Evolutionary conservation across 2,888 invertebrate species (phyloP).

Genomic region (Apodemia hepburni): DNA sequence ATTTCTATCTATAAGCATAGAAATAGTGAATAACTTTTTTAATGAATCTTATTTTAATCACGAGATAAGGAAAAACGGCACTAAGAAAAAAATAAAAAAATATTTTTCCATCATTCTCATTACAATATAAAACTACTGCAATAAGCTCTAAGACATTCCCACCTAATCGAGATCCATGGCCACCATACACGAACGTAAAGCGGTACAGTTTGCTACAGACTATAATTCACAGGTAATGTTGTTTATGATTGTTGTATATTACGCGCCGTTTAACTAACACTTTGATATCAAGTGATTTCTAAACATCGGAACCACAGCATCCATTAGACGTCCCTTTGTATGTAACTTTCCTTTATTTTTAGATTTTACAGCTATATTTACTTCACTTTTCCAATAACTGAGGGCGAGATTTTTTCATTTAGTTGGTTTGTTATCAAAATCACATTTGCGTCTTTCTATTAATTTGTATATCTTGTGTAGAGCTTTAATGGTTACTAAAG

Average conservation of each 20-base stretch:
- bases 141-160: neutral
- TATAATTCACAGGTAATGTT: conserved; percentile 71
- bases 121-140: neutral
- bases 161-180: conserved; percentile 36
- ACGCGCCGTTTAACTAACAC: conserved; percentile 39
- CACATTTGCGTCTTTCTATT: neutral
- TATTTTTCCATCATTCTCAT: too few relatives aligned
- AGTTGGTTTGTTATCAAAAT: neutral
- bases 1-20: too few relatives aligned
- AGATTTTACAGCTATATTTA: conserved; percentile 1
- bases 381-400: neutral
- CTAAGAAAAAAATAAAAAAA: too few relatives aligned
- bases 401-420: neutral
- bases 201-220: conserved; percentile 45
- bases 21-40: too few relatives aligned
- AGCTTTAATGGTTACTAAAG: neutral
- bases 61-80: too few relatives aligned
- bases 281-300: conserved; percentile 34
- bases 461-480: neutral
- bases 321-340: conserved; percentile 8
- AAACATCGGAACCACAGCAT: conserved; percentile 20
- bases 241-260: conserved; percentile 48
- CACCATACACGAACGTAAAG: conserved; percentile 43
- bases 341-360: neutral
- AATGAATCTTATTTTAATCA: too few relatives aligned